A percentile compares a stretch with the other conserved stretches of the same genome.
These are phyloP conservation scores for Chiloscyllium plagiosum DNA, from an alignment of 2,113 vertebrate species.

Conservation along the genomic window DNA sequence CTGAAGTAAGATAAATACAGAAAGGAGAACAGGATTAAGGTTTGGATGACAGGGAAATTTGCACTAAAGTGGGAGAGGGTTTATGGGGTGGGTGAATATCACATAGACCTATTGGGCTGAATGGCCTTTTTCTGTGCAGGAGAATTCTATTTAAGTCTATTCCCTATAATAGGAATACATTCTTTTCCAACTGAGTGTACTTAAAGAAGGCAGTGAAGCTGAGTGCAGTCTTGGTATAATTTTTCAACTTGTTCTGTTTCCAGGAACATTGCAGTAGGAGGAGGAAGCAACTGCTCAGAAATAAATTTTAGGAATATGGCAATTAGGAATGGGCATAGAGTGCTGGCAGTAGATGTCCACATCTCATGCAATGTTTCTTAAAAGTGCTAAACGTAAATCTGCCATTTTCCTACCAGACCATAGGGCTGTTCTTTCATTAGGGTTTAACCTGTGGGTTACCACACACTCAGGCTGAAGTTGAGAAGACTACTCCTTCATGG, in stretches of 20 bases:
- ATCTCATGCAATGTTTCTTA: no score
- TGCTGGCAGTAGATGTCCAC: no score
- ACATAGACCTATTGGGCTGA: background rate
- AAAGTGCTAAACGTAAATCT: no score
- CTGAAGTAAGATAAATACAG: background rate
- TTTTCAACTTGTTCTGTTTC: background rate
- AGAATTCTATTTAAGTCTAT: background rate
- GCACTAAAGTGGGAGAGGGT: background rate
- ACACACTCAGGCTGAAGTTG: no score
- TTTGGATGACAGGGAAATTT: background rate
- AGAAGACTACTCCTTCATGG: no score
- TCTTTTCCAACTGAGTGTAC: background rate
- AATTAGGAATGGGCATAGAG: no score
- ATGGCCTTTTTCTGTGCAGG: background rate
- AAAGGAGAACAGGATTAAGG: background rate
- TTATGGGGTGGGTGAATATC: background rate
- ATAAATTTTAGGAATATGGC: background rate
- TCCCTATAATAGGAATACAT: background rate
- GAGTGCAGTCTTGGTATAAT: background rate
- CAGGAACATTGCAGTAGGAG: background rate
- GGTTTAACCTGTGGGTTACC: no score
- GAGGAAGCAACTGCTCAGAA: background rate
- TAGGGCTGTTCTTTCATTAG: no score
- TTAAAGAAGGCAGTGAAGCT: background rate
- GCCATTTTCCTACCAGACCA: no score